Evolutionary conservation across 2,113 vertebrate species (phyloP).

Genomic region (Etheostoma cragini): DNA sequence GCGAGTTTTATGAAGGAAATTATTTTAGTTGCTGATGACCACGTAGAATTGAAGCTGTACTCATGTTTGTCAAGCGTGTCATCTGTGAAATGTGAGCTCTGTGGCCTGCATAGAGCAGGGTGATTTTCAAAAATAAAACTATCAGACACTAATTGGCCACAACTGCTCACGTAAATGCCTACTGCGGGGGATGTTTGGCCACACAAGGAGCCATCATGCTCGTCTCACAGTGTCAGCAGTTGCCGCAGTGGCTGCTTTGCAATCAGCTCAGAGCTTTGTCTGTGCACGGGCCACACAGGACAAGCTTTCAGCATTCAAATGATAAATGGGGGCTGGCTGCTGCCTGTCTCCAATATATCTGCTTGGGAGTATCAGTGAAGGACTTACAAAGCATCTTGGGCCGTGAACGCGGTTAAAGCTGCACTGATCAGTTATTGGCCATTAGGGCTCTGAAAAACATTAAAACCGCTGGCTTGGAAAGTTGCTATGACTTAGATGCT

Average conservation of each 20-base stretch:
- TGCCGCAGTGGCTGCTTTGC: conserved; percentile 50
- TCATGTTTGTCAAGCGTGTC: conserved; percentile 15
- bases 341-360: conserved; percentile 22
- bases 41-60: neutral
- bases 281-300: conserved; percentile 19
- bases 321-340: conserved; percentile 44
- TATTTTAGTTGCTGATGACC: neutral
- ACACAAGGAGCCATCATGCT: conserved; percentile 8
- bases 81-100: conserved; percentile 20
- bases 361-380: neutral
- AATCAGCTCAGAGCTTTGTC: conserved; percentile 35
- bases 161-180: conserved; percentile 15
- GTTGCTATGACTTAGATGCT: neutral
- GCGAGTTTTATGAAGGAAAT: conserved; percentile 6
- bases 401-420: conserved; percentile 1
- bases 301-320: conserved; percentile 41
- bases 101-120: neutral
- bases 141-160: conserved; percentile 34
- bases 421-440: neutral
- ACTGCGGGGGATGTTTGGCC: conserved; percentile 2
- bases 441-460: neutral
- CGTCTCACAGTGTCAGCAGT: conserved; percentile 17
- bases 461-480: neutral
- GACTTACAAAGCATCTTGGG: conserved; percentile 20
- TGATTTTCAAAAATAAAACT: conserved; percentile 38